Base-by-base conservation (phyloP, 2,888 invertebrate species). In the Apotomis capreana region DNA sequence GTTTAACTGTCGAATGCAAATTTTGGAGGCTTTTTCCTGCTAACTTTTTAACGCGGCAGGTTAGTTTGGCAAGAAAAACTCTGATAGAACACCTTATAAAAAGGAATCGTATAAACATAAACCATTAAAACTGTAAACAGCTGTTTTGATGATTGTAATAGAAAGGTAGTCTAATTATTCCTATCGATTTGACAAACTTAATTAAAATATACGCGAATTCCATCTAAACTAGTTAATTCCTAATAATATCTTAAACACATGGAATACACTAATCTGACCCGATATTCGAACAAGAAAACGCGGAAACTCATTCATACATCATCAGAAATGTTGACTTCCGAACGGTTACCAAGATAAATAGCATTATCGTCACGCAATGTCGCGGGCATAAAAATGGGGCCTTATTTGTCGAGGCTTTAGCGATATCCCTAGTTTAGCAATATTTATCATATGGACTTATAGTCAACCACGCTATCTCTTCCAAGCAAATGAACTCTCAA, bases 281-380 rank as follows among this genome's bases (percentile, higher is more conserved):
- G 36, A 36, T 55, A 46, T 55, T 55, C 69, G 57, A 64, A 70
- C 49, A 65, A 72, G 60, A 60, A 51, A 26, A 63, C 62, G 59
- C 68, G 68, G 63, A 72, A 68, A 52, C 68, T n/a, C 52, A 51
- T 49, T 54, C 67, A 61, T 36, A 70, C 67, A 54, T 58, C 55
- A 57, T 40, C 57, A 59, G 60, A 60, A 54, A 65, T 60, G 65
- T 68, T 36, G 52, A 68, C 72, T 72, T 68, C 63, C 63, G 63
- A 68, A 68, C 68, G 62, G 52, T 68, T 68, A 68, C 63, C 68
- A 72, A 72, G 72, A 72, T 59, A 68, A 72, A 72, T 68, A 72
- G 63, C 68, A 72, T 63, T 68, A 68, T 59, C 68, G 72, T 72
- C 72, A 72, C 72, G 72, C 72, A 15, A 72, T 72, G 68, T 68